Base-by-base conservation (phyloP, 2,797 vertebrate genomes). In the Coendou prehensilis region DNA sequence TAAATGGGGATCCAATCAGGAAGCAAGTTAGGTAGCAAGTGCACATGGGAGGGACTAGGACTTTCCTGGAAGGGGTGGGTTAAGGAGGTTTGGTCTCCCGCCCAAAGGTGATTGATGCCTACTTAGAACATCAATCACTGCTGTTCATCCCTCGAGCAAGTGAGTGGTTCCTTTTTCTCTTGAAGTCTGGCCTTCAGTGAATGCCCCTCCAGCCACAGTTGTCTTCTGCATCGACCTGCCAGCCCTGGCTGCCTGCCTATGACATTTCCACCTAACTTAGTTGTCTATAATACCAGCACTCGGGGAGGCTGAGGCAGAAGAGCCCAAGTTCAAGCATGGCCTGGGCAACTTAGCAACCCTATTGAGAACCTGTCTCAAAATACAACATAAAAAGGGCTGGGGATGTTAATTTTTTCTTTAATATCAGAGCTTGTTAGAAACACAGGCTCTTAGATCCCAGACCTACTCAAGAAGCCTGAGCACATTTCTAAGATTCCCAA, bases 401-500 rank as follows among this genome's bases (percentile, higher is more conserved):
- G 61, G 69, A 11, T 71, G 18, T 71, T 41, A 17, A 10, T 7
- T 71, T 71, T 71, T 71, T 71, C 69, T 71, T 37, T 71, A 41
- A 41, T 71, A 5, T 1, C 69, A 71, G 37, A 41, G n/a, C 37
- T 71, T 41, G 69, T 41, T 71, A 41, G 69, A 71, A 22, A 79
- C 15, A 3, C 47, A 54, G 76, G 76, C 20, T 33, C 50, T 33
- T 52, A 33, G 76, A 50, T 47, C 37, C 33, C 54, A 37, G 41
- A 47, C 63, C 52, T 84, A 0, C 71, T 22, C 30, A 81, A 73
- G 71, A 57, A 47, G 50, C 73, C 47, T 0, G 0, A 2, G 2
- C 28, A 20, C 0, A 0, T 61, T 37, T 33, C 22, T 9, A 41
- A 85, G 37, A 45, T 30, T 61, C 22, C 54, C 1, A 5, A 59